Evolutionary conservation across 2,113 vertebrate genomes (phyloP).

Genomic region (Fukomys damarensis): DNA sequence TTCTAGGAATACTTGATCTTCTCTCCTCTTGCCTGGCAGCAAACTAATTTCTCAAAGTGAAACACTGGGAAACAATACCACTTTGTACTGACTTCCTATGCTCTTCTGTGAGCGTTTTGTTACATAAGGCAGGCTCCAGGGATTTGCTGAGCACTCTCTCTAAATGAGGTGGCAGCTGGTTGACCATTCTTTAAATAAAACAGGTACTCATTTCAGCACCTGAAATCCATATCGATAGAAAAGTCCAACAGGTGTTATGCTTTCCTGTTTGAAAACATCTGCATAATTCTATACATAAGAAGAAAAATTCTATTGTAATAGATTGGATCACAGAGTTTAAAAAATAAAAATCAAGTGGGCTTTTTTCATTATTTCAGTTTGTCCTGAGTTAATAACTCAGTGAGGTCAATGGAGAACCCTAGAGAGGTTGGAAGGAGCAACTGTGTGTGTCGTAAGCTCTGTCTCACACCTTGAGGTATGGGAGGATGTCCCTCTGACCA

Average conservation of each 20-base stretch:
- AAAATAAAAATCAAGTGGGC: neutral
- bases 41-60: conserved; percentile 25
- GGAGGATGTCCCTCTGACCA: neutral
- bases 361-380: conserved; percentile 14
- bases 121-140: conserved; percentile 1
- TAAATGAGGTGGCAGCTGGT: neutral
- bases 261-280: conserved; percentile 50
- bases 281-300: neutral
- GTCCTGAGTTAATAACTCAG: no score
- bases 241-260: neutral
- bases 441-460: neutral
- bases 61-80: neutral
- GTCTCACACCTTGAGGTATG: neutral
- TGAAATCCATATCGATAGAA: neutral
- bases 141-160: neutral
- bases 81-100: neutral
- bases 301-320: neutral
- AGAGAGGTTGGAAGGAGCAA: neutral
- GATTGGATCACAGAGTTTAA: neutral
- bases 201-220: conserved; percentile 28
- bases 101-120: conserved; percentile 17
- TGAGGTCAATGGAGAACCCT: neutral
- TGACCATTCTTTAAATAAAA: conserved; percentile 12
- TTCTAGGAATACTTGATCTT: conserved; percentile 50
- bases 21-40: conserved; percentile 5